These are phyloP conservation scores for Drosophila eugracilis DNA, from an alignment of 1,140 invertebrate species.

Conservation along the genomic window DNA sequence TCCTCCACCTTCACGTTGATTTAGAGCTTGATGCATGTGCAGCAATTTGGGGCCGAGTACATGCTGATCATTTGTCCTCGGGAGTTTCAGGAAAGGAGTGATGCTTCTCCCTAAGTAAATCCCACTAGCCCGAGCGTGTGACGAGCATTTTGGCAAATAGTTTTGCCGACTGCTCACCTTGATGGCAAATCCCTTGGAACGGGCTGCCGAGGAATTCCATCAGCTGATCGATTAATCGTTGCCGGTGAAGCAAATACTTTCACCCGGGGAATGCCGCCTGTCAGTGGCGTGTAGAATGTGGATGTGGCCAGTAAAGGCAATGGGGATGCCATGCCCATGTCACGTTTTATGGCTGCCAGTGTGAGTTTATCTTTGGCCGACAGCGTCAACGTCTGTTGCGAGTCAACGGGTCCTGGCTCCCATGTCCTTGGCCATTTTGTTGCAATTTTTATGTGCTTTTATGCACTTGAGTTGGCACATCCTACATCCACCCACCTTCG, in stretches of 20 bases:
- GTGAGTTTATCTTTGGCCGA: conserved; percentile 71
- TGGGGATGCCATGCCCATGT: conserved; percentile 6
- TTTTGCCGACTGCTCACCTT: conserved; percentile 43
- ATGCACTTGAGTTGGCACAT: conserved; percentile 52
- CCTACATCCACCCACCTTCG: conserved; percentile 22
- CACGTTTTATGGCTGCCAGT: conserved; percentile 73
- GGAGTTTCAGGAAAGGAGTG: not conserved
- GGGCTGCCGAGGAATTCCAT: conserved; percentile 36
- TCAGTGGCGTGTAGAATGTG: conserved; percentile 60
- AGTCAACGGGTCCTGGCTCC: conserved; percentile 46
- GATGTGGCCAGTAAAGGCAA: conserved; percentile 19
- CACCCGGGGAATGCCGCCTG: conserved; percentile 30
- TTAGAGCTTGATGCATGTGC: conserved; percentile 60
- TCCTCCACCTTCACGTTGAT: not conserved
- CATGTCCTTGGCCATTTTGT: conserved; percentile 70
- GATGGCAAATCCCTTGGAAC: conserved; percentile 20
- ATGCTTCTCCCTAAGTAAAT: conserved; percentile 21
- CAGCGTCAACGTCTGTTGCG: conserved; percentile 70
- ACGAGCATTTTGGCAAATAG: conserved; percentile 51
- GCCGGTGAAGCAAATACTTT: conserved; percentile 63
- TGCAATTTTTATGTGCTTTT: conserved; percentile 73
- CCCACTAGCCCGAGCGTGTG: conserved; percentile 33
- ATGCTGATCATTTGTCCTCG: conserved; percentile 74
- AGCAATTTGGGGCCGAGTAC: conserved; percentile 54
- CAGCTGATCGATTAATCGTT: conserved; percentile 76